Conservation (phyloP, 2,797 vertebrate genomes). For the Calcarius lapponicus region DNA sequence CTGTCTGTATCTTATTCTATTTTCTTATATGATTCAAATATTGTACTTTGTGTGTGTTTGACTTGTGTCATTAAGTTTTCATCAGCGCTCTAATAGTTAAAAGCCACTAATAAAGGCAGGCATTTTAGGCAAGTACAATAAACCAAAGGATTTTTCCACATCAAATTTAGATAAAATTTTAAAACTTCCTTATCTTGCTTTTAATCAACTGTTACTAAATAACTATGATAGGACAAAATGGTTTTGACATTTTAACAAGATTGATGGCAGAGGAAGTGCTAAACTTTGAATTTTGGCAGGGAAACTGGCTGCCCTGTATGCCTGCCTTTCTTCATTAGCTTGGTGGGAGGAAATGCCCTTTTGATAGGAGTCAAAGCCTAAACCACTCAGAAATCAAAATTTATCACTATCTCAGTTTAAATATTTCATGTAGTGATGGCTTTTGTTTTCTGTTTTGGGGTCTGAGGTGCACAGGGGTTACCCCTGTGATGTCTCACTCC, state of each 20-base stretch:
- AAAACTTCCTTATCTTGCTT: background rate
- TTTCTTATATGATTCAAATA: background rate
- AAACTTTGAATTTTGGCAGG: background rate
- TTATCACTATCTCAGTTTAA: background rate
- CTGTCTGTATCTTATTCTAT: background rate
- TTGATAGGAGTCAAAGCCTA: background rate
- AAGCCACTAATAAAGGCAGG: background rate
- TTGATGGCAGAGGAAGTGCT: background rate
- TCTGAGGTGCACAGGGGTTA: fast-evolving
- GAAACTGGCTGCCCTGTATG: background rate
- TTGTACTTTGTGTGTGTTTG: background rate
- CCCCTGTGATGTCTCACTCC: background rate
- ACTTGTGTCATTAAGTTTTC: background rate
- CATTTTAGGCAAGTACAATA: background rate
- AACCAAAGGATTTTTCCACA: background rate
- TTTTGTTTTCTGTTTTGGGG: background rate
- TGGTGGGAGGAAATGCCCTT: background rate
- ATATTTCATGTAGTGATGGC: background rate
- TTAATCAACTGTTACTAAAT: background rate
- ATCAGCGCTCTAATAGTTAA: background rate
- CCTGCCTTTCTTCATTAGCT: background rate
- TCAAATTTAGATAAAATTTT: background rate
- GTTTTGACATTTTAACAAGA: background rate
- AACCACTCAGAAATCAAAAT: background rate
- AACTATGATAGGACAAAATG: background rate